A percentile compares a stretch with the other conserved stretches of the same genome.
phyloP scores from a whole-genome alignment of 2,888 invertebrate genomes.

The Mamestra brassicae region DNA sequence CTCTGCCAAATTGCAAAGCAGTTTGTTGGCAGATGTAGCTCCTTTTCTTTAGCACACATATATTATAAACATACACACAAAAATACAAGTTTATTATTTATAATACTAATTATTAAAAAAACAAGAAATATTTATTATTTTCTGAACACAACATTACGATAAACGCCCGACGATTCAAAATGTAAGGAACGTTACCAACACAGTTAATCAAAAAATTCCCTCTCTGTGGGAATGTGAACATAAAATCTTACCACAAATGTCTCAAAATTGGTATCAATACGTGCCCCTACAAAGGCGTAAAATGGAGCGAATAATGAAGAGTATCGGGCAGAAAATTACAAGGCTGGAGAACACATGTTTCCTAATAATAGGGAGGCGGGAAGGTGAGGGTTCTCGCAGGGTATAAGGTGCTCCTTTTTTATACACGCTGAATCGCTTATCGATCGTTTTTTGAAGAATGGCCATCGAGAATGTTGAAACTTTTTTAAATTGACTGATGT shows the following conservation, averaged over 20 bases:
- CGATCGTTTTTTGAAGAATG: conserved; percentile 55
- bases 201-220: conserved; percentile 45
- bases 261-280: conserved; percentile 64
- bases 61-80: too few species aligned
- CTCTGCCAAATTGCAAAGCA: too few species aligned
- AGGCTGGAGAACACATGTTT: conserved; percentile 71
- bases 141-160: neutral
- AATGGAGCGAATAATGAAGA: conserved; percentile 73
- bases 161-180: conserved; percentile 11
- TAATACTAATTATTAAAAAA: too few species aligned
- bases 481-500: conserved; percentile 22
- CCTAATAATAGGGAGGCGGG: conserved; percentile 69
- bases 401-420: conserved; percentile 64
- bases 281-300: conserved; percentile 68
- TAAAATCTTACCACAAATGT: conserved; percentile 51
- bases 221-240: conserved; percentile 55
- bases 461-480: conserved; percentile 29
- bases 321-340: conserved; percentile 76
- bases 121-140: neutral
- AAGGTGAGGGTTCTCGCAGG: conserved; percentile 60
- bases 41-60: too few species aligned
- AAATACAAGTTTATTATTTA: too few species aligned
- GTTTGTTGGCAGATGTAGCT: too few species aligned
- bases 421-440: conserved; percentile 56
- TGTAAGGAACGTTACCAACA: conserved; percentile 19